phyloP scores from a whole-genome alignment of 2,113 vertebrate genomes.

The Salvelinus sp. region DNA sequence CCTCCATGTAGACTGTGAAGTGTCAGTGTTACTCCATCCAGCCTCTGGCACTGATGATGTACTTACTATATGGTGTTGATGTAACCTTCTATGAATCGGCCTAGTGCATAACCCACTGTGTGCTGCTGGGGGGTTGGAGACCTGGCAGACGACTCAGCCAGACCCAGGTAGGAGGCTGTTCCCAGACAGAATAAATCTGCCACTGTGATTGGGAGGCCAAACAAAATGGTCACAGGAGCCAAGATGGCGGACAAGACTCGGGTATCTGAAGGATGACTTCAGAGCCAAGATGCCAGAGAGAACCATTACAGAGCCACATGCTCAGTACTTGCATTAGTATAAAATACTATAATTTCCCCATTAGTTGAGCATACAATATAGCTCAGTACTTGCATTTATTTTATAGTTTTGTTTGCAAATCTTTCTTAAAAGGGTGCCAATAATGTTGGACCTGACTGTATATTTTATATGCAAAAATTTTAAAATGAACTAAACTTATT shows the following conservation, averaged over 20 bases:
- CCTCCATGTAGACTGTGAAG: neutral
- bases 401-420: too few relatives aligned
- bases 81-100: too few relatives aligned
- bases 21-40: too few relatives aligned
- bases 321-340: neutral
- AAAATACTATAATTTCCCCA: too few relatives aligned
- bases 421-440: too few relatives aligned
- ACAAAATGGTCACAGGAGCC: conserved; percentile 66
- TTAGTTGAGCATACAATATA: too few relatives aligned
- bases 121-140: conserved; percentile 57
- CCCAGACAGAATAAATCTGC: conserved; percentile 71
- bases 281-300: conserved; percentile 1
- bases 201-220: conserved; percentile 55
- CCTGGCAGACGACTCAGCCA: conserved; percentile 62
- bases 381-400: too few relatives aligned
- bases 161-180: conserved; percentile 62
- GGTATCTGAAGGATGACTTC: conserved; percentile 64
- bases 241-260: conserved; percentile 65
- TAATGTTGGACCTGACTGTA: too few relatives aligned
- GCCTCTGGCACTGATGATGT: neutral
- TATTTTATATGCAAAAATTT: too few relatives aligned
- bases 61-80: neutral
- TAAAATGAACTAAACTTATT: too few relatives aligned
- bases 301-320: conserved; percentile 51
- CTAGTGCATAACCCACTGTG: conserved; percentile 51